These are phyloP conservation scores for Decapterus maruadsi DNA, from an alignment of 2,797 vertebrate genomes.

Conservation along the genomic window DNA sequence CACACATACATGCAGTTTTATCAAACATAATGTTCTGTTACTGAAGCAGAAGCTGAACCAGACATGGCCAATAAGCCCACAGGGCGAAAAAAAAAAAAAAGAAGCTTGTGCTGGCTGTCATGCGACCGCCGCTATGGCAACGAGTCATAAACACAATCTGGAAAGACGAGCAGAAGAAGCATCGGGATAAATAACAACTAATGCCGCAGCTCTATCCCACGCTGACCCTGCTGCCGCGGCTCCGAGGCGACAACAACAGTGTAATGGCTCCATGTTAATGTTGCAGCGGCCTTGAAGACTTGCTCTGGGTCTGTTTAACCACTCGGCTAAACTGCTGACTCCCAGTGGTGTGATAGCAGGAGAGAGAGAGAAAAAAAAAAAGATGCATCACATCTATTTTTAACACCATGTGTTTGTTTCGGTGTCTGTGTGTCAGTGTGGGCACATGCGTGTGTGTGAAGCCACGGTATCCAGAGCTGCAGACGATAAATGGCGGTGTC, in stretches of 20 bases:
- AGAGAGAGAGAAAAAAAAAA: constrained; percentile 2
- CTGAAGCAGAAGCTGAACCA: constrained; percentile 58
- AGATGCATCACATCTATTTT: constrained; percentile 73
- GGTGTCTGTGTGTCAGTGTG: constrained; percentile 35
- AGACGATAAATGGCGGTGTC: constrained; percentile 81
- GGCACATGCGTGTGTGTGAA: constrained; percentile 50
- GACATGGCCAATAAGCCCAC: constrained; percentile 61
- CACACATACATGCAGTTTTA: constrained; percentile 39
- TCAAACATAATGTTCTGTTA: constrained; percentile 58
- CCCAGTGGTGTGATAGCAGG: constrained; percentile 48
- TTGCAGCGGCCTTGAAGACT: constrained; percentile 46
- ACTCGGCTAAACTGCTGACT: constrained; percentile 69
- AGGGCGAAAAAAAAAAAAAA: constrained; percentile 25
- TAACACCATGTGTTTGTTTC: constrained; percentile 63
- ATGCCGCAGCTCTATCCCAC: constrained; percentile 14
- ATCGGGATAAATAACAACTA: constrained; percentile 52
- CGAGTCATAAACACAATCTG: constrained; percentile 68
- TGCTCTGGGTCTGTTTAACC: constrained; percentile 58
- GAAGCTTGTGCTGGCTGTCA: constrained; percentile 52
- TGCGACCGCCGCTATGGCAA: constrained; percentile 65
- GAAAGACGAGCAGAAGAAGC: constrained; percentile 43
- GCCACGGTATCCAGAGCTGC: constrained; percentile 58
- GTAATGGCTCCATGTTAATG: constrained; percentile 52
- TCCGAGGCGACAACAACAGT: constrained; percentile 36
- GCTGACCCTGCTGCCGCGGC: constrained; percentile 17